Base-by-base conservation (phyloP, 2,797 vertebrate species). In the Podarcis siculus region DNA sequence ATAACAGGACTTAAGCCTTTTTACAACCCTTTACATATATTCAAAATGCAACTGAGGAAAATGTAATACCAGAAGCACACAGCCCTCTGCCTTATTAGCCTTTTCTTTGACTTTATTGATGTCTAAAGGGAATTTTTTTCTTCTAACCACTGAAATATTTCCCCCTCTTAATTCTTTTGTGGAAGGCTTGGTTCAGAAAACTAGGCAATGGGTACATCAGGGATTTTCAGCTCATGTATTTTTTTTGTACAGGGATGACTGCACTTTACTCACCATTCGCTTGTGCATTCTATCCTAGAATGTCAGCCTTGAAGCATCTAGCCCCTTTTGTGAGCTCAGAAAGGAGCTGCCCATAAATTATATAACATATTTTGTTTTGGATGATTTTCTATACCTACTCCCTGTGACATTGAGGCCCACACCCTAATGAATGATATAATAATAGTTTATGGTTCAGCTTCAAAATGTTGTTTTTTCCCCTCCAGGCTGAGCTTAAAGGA, bases 301-400 rank as follows among this genome's bases (percentile, higher is more conserved):
- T 23, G 15, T 61, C 67, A 80, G 32, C 67, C 37, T 84, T 61
- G 61, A 72, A 79, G 21, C 75, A 84, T 72, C 77, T 4, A 45
- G 82, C 30, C 21, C 58, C 32, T 21, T 83, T 79, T 32, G 37
- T 72, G 87, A 73, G 4, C 35, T 79, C 30, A 35, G 49, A 61
- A 84, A 55, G 27, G 69, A 67, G 5, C 42, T 83, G 25, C 73
- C 75, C 77, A 77, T 88, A 83, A 83, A 83, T 88, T 88, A 78
- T 71, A 77, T 39, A 66, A 82, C 8, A 23, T 64, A 15, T 83
- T 85, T 19, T 71, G n/a, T 87, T 83, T 25, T 10, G 55, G 30
- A 5, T 64, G 66, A 79, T 84, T 79, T 88, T 79, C 64, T 42
- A 23, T 64, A 35, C 66, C 37, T 61, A 71, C 30, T 84, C 66